Conservation (phyloP, 2,888 invertebrate genomes). For the Piscicola geometra region DNA sequence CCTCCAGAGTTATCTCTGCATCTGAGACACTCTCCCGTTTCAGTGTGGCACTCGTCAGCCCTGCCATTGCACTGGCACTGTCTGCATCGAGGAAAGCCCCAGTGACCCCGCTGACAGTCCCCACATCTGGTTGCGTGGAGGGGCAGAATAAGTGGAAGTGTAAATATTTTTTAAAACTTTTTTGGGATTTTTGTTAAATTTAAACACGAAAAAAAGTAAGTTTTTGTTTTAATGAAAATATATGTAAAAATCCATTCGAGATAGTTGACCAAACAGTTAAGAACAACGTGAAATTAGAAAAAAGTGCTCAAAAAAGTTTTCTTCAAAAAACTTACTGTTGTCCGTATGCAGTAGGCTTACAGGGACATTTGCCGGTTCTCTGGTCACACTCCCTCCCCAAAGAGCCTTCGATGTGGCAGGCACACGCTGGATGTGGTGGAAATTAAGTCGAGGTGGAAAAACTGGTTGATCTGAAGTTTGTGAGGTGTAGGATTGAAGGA, state of each 20-base stretch:
- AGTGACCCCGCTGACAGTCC: slow-evolving; percentile 63
- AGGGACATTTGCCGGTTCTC: slow-evolving; percentile 76
- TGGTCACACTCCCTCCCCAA: slow-evolving; percentile 71
- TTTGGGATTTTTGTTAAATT: no score
- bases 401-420: slow-evolving; percentile 89
- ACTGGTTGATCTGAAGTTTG: no score
- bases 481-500: no score
- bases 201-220: no score
- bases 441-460: no score
- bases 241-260: no score
- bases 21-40: slow-evolving; percentile 78
- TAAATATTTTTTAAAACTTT: no score
- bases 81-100: slow-evolving; percentile 80
- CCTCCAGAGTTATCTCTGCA: slow-evolving; percentile 85
- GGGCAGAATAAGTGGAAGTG: no score
- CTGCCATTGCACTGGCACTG: slow-evolving; percentile 94
- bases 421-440: slow-evolving; percentile 80
- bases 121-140: slow-evolving; percentile 79
- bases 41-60: slow-evolving; percentile 84
- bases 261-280: no score
- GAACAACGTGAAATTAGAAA: no score
- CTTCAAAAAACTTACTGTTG: not conserved
- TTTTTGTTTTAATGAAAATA: no score
- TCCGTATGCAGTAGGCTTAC: slow-evolving; percentile 65
- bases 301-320: no score